A percentile compares a stretch with the other conserved stretches of the same genome.
These are phyloP conservation scores for Melipona quadrifasciata DNA, from an alignment of 1,140 invertebrate genomes.

Conservation along the genomic window DNA sequence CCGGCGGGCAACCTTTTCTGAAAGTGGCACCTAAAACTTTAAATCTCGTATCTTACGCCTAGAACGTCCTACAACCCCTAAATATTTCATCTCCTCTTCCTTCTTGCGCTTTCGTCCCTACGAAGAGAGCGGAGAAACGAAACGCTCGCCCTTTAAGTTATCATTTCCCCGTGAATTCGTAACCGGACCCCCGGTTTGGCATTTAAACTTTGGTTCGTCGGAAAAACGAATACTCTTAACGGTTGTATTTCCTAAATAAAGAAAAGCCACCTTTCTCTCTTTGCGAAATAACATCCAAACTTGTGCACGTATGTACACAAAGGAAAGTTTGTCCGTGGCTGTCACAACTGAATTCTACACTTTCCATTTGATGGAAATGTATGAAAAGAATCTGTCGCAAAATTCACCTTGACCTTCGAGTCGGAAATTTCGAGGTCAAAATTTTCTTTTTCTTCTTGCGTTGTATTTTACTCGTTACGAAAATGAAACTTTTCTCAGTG, in stretches of 20 bases:
- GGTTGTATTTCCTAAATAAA: neutral
- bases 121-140: neutral
- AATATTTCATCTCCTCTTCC: constrained; percentile 27
- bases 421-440: too few species aligned
- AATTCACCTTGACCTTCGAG: too few species aligned
- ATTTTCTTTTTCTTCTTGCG: too few species aligned
- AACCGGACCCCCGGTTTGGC: neutral
- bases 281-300: constrained; percentile 8
- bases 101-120: constrained; percentile 14
- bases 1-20: constrained; percentile 32
- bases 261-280: too few species aligned
- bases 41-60: constrained; percentile 62
- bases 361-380: too few species aligned
- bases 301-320: too few species aligned
- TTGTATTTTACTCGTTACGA: too few species aligned
- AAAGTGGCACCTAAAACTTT: constrained; percentile 67
- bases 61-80: constrained; percentile 38
- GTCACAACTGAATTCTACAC: too few species aligned
- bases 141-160: constrained; percentile 48
- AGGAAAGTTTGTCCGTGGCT: too few species aligned
- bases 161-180: constrained; percentile 44
- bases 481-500: too few species aligned
- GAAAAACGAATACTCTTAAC: constrained; percentile 14
- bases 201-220: constrained; percentile 26
- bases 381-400: too few species aligned